A percentile compares a stretch with the other conserved stretches of the same genome.
Conservation (phyloP, 2,888 invertebrate species). For the Volucella bombylans region DNA sequence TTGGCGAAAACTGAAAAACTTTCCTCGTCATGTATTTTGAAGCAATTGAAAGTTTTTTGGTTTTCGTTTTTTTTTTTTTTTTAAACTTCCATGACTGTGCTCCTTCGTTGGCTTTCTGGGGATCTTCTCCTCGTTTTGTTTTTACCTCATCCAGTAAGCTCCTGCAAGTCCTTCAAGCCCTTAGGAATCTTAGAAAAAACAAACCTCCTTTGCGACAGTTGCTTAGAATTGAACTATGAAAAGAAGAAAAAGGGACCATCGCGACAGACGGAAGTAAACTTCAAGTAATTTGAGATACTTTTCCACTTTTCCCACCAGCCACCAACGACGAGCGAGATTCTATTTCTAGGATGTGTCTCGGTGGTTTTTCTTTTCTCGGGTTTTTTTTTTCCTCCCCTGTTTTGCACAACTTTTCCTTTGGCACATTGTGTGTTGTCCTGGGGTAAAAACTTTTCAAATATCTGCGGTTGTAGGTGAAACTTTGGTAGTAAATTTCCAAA, state of each 20-base stretch:
- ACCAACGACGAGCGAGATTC: no score
- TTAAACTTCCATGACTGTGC: constrained; percentile 14
- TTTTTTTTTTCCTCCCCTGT: constrained; percentile 2
- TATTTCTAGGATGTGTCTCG: constrained; percentile 15
- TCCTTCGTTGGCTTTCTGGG: background rate
- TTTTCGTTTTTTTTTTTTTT: constrained; percentile 12
- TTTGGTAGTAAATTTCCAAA: constrained; percentile 72
- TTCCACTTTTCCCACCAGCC: constrained; percentile 18
- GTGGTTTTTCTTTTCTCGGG: background rate
- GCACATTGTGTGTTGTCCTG: background rate
- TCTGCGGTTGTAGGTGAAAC: constrained; percentile 72
- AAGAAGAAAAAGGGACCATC: constrained; percentile 8
- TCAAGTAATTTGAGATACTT: constrained; percentile 72
- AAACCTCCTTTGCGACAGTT: constrained; percentile 70
- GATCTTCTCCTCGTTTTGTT: constrained; percentile 8
- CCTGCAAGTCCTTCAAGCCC: constrained; percentile 6
- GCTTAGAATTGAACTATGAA: constrained; percentile 43
- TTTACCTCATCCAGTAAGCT: constrained; percentile 17
- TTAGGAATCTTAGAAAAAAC: constrained; percentile 12
- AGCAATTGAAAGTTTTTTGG: constrained; percentile 72
- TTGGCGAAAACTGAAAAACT: constrained; percentile 72
- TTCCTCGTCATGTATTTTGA: constrained; percentile 74
- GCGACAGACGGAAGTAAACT: constrained; percentile 70
- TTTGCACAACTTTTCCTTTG: background rate
- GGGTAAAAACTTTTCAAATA: constrained; percentile 68